phyloP scores from a whole-genome alignment of 1,140 invertebrate species.

The Drosophila malerkotliana region DNA sequence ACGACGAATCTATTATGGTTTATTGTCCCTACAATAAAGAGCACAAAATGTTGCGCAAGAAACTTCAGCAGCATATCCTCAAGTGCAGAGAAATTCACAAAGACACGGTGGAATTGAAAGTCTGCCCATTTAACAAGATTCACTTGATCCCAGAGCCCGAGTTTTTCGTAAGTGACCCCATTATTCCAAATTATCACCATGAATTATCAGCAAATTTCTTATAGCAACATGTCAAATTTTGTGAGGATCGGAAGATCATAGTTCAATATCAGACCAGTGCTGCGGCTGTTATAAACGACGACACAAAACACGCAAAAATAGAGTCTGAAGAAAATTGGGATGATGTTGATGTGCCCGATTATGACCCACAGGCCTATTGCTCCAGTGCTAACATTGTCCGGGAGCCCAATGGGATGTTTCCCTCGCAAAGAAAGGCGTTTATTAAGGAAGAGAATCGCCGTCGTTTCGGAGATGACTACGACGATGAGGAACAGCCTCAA shows the following conservation, averaged over 20 bases:
- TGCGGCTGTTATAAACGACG: constrained; percentile 34
- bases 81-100: constrained; percentile 63
- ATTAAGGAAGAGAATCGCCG: constrained; percentile 61
- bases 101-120: constrained; percentile 57
- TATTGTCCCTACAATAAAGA: constrained; percentile 66
- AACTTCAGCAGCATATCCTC: constrained; percentile 60
- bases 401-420: constrained; percentile 55
- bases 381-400: constrained; percentile 54
- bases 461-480: constrained; percentile 28
- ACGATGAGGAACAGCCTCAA: constrained; percentile 17
- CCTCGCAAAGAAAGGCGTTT: constrained; percentile 59
- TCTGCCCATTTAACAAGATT: constrained; percentile 64
- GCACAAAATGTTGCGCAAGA: constrained; percentile 67
- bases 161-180: constrained; percentile 49
- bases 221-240: constrained; percentile 57
- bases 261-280: constrained; percentile 55
- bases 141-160: constrained; percentile 64
- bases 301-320: constrained; percentile 58
- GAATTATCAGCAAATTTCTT: neutral
- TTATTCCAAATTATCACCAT: neutral
- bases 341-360: constrained; percentile 46
- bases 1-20: constrained; percentile 56
- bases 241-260: constrained; percentile 68
- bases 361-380: constrained; percentile 61
- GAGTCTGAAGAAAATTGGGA: constrained; percentile 72